Evolutionary conservation across 1,140 invertebrate species (phyloP), one percentile per base, ranked within the genome.

Genomic region (Cydia strobilella): DNA sequence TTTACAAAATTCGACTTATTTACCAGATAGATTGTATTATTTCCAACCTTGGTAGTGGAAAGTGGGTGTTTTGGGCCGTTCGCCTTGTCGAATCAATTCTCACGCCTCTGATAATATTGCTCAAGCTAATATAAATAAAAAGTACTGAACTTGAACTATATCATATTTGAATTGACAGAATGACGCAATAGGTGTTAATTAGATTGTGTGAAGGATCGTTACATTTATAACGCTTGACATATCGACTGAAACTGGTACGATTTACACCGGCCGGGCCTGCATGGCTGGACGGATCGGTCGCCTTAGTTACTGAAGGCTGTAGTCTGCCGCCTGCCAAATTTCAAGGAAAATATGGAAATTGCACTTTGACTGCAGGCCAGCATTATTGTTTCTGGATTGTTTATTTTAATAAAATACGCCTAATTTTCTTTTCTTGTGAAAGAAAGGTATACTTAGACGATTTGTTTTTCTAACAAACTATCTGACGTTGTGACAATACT

Each of bases 81-180:
- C 79, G 77, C 90, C 90, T 92, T 91, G 89, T 85, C 86, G 76
- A 84, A 86, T 88, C 81, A 84, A 86, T 86, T 88, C 83, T 81
- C 82, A 87, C 83, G 81, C 76, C 81, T 42, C 80, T 84, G 84
- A 88, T 86, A 86, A 77, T 25, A 27, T 79, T 76, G 73, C 71
- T 18, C 73, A 77, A 66, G n/a, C 31, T n/a, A 18, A 10, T 18
- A 69, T 18, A 69, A 69, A 35, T 69, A 35, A 66, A 66, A 66
- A 66, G 63, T 23, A 15, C 63, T 65, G 63, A 27, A 69, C 65
- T 69, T 69, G 65, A 69, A 69, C 65, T 35, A 69, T 13, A 69
- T 69, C 65, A 69, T 69, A 69, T 69, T 69, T 35, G 65, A 35
- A 69, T 18, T 69, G 35, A 39, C 35, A 23, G 27, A 20, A 69